Evolutionary conservation across 2,113 vertebrate species (phyloP).

Genomic region (Callocephalon fimbriatum): DNA sequence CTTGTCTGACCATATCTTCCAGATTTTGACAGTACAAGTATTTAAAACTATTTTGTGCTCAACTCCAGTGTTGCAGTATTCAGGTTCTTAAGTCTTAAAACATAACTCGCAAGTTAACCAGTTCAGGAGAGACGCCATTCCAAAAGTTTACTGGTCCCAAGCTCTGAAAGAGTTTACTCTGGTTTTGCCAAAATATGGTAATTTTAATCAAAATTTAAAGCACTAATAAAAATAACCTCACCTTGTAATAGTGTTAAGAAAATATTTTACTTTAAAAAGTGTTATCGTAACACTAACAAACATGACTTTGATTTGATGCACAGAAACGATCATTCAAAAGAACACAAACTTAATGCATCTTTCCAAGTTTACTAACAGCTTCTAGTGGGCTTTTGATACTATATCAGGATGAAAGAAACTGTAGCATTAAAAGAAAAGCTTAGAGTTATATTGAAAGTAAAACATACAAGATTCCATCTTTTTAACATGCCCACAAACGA

Average conservation of each 20-base stretch:
- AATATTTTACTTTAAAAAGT: background rate
- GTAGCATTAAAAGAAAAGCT: background rate
- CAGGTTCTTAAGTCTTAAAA: background rate
- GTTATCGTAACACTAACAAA: background rate
- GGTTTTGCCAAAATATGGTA: background rate
- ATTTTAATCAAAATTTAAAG: background rate
- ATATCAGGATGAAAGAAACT: background rate
- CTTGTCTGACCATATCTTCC: background rate
- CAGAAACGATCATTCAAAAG: background rate
- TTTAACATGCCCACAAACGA: background rate
- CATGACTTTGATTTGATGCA: background rate
- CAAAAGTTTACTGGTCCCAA: background rate
- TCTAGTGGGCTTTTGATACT: background rate
- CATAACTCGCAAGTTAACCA: background rate
- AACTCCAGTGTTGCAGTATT: background rate
- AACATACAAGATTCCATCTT: background rate
- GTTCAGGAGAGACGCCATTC: background rate
- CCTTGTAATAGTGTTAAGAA: background rate
- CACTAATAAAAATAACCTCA: background rate
- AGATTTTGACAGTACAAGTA: background rate
- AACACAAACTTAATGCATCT: background rate
- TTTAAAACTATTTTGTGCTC: background rate
- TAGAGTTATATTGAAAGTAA: background rate
- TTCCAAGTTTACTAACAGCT: background rate
- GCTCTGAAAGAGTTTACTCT: background rate